phyloP scores from a whole-genome alignment of 1,140 invertebrate genomes.

The Conopomorpha cramerella region DNA sequence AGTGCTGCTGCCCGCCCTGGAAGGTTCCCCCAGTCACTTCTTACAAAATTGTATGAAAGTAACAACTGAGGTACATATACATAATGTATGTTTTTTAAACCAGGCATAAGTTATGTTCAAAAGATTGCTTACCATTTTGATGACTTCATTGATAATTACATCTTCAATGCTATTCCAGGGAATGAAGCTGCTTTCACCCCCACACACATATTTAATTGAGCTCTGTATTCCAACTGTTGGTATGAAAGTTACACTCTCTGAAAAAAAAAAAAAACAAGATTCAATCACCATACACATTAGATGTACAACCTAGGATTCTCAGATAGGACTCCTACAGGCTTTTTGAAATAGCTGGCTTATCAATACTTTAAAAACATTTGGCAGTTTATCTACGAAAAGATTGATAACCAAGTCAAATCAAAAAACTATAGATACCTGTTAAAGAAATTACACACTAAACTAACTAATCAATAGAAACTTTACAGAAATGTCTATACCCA shows the following conservation, averaged over 20 bases:
- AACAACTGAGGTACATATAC: not conserved
- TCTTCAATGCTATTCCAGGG: constrained; percentile 43
- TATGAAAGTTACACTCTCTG: constrained; percentile 38
- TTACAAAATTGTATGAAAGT: too few relatives aligned
- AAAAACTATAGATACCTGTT: not conserved
- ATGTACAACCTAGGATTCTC: too few relatives aligned
- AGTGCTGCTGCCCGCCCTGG: too few relatives aligned
- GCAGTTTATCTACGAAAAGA: not conserved
- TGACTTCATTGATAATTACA: constrained; percentile 49
- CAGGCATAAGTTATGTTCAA: too few relatives aligned
- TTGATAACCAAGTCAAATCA: not conserved
- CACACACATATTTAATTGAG: constrained; percentile 41
- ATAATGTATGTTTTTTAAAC: too few relatives aligned
- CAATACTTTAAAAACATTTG: too few relatives aligned
- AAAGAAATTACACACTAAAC: constrained; percentile 5
- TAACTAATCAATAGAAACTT: not conserved
- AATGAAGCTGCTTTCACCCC: constrained; percentile 33
- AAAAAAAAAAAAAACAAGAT: constrained; percentile 11
- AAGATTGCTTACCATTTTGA: constrained; percentile 42
- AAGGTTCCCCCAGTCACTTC: too few relatives aligned
- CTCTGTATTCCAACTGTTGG: constrained; percentile 43
- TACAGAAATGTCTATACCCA: not conserved
- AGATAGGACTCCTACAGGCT: too few relatives aligned
- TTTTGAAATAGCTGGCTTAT: too few relatives aligned
- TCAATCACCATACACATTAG: not conserved